phyloP scores from a whole-genome alignment of 2,888 invertebrate species.

The Maniola hyperantus region DNA sequence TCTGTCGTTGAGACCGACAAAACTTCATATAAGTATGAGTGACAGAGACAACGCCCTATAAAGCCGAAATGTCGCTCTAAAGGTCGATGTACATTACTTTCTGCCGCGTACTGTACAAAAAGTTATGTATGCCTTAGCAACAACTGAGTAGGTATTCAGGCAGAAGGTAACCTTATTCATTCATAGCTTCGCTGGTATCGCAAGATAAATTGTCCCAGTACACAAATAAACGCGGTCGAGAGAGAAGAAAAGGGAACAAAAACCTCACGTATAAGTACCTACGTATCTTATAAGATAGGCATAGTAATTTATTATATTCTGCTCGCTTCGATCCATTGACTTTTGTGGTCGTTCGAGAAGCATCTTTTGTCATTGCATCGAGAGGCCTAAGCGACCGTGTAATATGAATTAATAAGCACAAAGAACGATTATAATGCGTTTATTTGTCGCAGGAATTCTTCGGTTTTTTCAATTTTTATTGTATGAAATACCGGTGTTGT shows the following conservation, averaged over 20 bases:
- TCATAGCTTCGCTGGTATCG: constrained; percentile 70
- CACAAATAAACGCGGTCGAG: constrained; percentile 72
- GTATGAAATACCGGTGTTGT: constrained; percentile 57
- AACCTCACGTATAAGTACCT: constrained; percentile 59
- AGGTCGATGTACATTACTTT: too few relatives aligned
- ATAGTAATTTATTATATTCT: constrained; percentile 79
- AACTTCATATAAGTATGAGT: too few relatives aligned
- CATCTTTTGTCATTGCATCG: constrained; percentile 74
- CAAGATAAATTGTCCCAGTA: constrained; percentile 77
- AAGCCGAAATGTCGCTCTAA: too few relatives aligned
- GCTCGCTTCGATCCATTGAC: constrained; percentile 75
- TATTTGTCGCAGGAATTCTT: constrained; percentile 72
- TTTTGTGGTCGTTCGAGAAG: constrained; percentile 70
- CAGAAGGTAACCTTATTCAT: constrained; percentile 66
- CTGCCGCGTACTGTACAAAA: too few relatives aligned
- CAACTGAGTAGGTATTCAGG: constrained; percentile 28
- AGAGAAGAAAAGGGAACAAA: constrained; percentile 64
- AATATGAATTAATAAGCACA: constrained; percentile 83
- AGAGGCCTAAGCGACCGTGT: constrained; percentile 77
- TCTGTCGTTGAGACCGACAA: too few relatives aligned
- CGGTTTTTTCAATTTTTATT: constrained; percentile 55
- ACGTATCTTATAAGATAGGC: constrained; percentile 65
- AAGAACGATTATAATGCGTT: constrained; percentile 75
- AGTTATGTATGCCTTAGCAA: constrained; percentile 20
- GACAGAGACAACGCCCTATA: too few relatives aligned